Percentiles rank a stretch among this genome's conserved stretches.
phyloP scores from a whole-genome alignment of 2,888 invertebrate species.

The Nebria salina region DNA sequence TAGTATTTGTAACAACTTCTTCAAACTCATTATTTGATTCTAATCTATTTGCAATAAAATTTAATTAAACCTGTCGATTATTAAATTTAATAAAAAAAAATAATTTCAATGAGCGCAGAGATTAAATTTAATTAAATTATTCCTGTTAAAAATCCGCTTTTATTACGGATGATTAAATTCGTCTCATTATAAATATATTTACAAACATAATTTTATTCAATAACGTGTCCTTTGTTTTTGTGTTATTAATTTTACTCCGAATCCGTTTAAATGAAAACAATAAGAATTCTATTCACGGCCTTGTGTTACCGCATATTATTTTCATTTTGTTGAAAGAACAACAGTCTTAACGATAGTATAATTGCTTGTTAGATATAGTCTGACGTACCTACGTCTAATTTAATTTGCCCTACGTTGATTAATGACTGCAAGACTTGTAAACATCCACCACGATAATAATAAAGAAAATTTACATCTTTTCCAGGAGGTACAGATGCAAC shows the following conservation, averaged over 20 bases:
- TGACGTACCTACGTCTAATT: slow-evolving; percentile 33
- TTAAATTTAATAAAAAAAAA: too few relatives aligned
- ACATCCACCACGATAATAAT: slow-evolving; percentile 32
- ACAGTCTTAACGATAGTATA: slow-evolving; percentile 37
- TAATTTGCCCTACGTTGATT: slow-evolving; percentile 34
- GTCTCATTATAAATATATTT: too few relatives aligned
- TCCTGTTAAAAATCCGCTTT: too few relatives aligned
- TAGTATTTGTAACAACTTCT: too few relatives aligned
- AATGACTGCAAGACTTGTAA: slow-evolving; percentile 31
- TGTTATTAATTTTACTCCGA: neutral
- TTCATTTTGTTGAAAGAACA: slow-evolving; percentile 20
- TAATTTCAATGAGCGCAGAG: too few relatives aligned
- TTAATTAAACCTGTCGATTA: too few relatives aligned
- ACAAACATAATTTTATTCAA: too few relatives aligned
- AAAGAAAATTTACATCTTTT: neutral
- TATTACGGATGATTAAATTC: too few relatives aligned
- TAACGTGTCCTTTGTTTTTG: neutral
- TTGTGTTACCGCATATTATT: neutral
- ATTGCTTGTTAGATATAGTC: slow-evolving; percentile 30
- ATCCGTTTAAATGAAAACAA: neutral
- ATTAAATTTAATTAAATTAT: too few relatives aligned
- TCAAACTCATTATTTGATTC: too few relatives aligned
- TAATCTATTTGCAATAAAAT: too few relatives aligned
- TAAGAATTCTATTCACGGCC: neutral
- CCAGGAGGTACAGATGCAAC: neutral